A percentile compares a stretch with the other conserved stretches of the same genome.
These are phyloP conservation scores for Siniperca knerii DNA, from an alignment of 2,113 vertebrate genomes.

Conservation along the genomic window DNA sequence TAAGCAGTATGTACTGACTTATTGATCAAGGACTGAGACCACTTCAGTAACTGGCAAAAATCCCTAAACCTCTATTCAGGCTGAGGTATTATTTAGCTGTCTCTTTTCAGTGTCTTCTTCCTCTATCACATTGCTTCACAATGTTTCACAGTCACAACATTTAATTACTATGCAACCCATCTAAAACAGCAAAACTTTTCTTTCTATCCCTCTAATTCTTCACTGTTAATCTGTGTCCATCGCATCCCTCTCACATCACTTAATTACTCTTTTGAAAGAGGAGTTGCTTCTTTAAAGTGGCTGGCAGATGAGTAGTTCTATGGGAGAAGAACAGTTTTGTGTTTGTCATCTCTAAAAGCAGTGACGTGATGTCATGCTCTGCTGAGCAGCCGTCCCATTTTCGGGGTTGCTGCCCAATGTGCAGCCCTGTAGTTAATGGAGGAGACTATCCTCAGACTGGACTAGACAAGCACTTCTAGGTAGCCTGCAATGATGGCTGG, in stretches of 20 bases:
- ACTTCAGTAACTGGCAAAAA: background rate
- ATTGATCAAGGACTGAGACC: background rate
- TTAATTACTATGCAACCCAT: constrained; percentile 19
- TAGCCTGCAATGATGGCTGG: constrained; percentile 13
- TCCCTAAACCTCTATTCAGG: background rate
- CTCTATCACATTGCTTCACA: constrained; percentile 10
- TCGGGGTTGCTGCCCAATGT: constrained; percentile 63
- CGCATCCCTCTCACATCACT: constrained; percentile 7
- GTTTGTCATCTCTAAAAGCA: constrained; percentile 55
- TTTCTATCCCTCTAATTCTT: constrained; percentile 1
- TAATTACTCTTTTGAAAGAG: constrained; percentile 27
- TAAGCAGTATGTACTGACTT: background rate
- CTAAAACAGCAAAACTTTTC: constrained; percentile 12
- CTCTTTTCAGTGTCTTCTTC: background rate
- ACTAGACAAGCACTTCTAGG: constrained; percentile 15
- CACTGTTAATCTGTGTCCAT: constrained; percentile 8
- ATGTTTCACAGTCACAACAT: background rate
- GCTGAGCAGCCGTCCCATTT: constrained; percentile 64
- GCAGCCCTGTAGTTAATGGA: constrained; percentile 45
- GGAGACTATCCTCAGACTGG: constrained; percentile 42
- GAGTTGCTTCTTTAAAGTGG: constrained; percentile 10
- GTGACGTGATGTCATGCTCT: constrained; percentile 58
- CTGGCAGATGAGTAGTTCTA: constrained; percentile 41
- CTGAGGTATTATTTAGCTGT: background rate
- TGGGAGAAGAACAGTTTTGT: constrained; percentile 52